phyloP scores from a whole-genome alignment of 2,888 invertebrate genomes.

The Drosophila buzzatii region DNA sequence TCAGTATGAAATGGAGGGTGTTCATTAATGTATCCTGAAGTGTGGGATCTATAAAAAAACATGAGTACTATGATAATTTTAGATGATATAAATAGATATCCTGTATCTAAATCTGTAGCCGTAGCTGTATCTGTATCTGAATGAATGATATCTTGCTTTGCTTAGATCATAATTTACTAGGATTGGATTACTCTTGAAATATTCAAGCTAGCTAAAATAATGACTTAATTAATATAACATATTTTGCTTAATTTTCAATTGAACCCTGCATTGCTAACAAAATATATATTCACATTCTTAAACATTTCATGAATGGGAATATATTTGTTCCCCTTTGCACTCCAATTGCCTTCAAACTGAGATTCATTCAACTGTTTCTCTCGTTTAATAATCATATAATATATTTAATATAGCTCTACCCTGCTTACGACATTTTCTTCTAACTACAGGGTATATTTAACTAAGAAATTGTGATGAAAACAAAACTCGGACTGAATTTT shows the following conservation, averaged over 20 bases:
- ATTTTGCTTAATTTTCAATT: not conserved
- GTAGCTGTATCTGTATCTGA: not conserved
- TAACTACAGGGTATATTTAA: conserved; percentile 28
- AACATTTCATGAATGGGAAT: not conserved
- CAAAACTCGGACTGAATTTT: conserved; percentile 11
- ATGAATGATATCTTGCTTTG: not conserved
- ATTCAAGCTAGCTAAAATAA: not conserved
- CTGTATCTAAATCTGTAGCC: too few species aligned
- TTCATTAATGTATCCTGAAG: too few species aligned
- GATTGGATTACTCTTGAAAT: not conserved
- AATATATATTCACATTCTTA: not conserved
- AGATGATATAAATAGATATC: not conserved
- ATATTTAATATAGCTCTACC: not conserved
- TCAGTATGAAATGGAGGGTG: too few species aligned
- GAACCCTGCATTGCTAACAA: not conserved
- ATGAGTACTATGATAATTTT: not conserved
- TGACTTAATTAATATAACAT: not conserved
- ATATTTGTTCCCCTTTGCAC: too few species aligned
- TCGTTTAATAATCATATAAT: not conserved
- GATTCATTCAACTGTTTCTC: not conserved
- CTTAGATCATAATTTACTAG: not conserved
- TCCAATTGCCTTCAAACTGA: too few species aligned
- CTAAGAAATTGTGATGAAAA: not conserved
- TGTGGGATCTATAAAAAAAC: not conserved
- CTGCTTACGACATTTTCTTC: not conserved